A percentile compares a stretch with the other conserved stretches of the same genome.
These are phyloP conservation scores for Platichthys stellatus DNA, from an alignment of 2,113 vertebrate species.

Conservation along the genomic window DNA sequence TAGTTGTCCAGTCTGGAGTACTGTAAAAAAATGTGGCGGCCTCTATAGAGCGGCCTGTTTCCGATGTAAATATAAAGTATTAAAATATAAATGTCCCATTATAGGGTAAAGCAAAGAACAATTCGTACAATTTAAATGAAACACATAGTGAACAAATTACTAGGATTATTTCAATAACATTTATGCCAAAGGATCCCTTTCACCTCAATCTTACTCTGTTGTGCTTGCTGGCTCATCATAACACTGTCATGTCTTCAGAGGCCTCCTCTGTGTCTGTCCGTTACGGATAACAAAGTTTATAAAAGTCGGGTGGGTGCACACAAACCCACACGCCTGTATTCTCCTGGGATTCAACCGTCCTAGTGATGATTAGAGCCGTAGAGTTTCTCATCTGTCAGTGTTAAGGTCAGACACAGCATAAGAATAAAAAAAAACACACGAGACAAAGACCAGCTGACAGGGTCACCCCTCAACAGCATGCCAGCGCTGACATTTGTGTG, in stretches of 20 bases:
- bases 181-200: no score
- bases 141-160: no score
- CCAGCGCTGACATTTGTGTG: slow-evolving; percentile 54
- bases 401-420: slow-evolving; percentile 54
- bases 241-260: background rate
- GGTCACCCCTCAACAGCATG: slow-evolving; percentile 60
- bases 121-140: no score
- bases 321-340: background rate
- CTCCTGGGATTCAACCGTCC: slow-evolving; percentile 20
- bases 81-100: no score
- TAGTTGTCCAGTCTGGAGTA: no score
- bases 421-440: slow-evolving; percentile 11
- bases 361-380: slow-evolving; percentile 27
- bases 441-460: slow-evolving; percentile 65
- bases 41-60: no score
- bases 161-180: no score
- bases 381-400: slow-evolving; percentile 60
- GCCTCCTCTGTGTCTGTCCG: background rate
- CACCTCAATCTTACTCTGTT: no score
- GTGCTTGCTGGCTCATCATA: no score
- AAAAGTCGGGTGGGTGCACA: background rate
- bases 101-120: no score
- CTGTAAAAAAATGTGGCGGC: no score
- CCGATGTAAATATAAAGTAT: no score
- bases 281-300: slow-evolving; percentile 9